These are phyloP conservation scores for Xerus inauris DNA, from an alignment of 2,113 vertebrate species.

Conservation along the genomic window DNA sequence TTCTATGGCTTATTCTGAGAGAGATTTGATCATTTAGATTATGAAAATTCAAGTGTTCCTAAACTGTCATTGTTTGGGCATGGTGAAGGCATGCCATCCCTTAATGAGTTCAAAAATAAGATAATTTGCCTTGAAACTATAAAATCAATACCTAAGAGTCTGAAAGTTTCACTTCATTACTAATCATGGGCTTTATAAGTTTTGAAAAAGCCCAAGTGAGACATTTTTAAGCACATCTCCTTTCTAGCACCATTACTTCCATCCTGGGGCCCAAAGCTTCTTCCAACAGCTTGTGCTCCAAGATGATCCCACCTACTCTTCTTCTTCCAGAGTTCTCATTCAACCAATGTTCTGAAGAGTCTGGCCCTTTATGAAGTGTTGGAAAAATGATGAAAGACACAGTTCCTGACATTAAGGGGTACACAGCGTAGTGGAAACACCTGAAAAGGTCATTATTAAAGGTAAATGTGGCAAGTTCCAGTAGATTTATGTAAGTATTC, in stretches of 20 bases:
- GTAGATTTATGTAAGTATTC: neutral
- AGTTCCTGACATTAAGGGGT: neutral
- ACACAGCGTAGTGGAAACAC: neutral
- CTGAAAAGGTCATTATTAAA: neutral
- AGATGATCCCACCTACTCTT: neutral
- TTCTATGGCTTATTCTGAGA: neutral
- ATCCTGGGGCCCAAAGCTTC: neutral
- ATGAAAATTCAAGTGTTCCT: neutral
- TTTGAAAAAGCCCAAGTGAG: conserved; percentile 4
- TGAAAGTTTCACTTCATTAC: conserved; percentile 10
- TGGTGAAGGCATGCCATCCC: neutral
- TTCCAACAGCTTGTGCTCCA: neutral
- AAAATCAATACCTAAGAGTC: neutral
- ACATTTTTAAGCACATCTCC: neutral
- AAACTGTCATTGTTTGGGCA: neutral
- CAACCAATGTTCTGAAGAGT: neutral
- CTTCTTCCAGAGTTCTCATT: neutral
- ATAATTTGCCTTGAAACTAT: neutral
- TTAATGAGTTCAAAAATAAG: neutral
- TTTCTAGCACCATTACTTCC: neutral
- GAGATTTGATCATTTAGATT: neutral
- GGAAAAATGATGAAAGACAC: neutral
- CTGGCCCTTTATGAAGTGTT: neutral
- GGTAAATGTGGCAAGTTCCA: neutral
- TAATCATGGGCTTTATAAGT: neutral